These are phyloP conservation scores for Todiramphus chloris DNA, from an alignment of 2,113 vertebrate species.

Conservation along the genomic window DNA sequence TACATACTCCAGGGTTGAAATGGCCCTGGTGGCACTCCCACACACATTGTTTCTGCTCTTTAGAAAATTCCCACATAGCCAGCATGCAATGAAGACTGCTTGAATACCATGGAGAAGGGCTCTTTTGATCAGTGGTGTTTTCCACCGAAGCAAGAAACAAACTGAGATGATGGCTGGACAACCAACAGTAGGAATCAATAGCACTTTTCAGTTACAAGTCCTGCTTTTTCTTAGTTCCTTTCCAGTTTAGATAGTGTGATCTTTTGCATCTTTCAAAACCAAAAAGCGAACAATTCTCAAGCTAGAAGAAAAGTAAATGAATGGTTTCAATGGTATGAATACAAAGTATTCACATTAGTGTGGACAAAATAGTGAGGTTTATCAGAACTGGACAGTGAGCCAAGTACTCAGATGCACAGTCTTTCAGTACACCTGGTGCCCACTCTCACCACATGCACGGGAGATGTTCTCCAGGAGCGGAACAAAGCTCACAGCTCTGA, in stretches of 20 bases:
- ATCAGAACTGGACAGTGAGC: not conserved
- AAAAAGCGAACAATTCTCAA: not conserved
- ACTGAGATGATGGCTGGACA: not conserved
- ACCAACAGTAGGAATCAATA: not conserved
- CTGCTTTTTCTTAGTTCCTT: not conserved
- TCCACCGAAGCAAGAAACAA: not conserved
- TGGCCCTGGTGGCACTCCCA: not conserved
- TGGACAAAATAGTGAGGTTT: not conserved
- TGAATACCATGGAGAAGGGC: not conserved
- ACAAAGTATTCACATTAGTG: not conserved
- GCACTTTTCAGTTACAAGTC: not conserved
- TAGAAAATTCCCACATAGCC: not conserved
- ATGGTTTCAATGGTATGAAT: not conserved
- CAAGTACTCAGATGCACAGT: not conserved
- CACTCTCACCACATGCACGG: accelerated
- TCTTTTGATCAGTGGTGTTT: not conserved
- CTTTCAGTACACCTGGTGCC: not conserved
- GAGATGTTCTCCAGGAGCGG: not conserved
- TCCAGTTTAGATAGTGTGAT: not conserved
- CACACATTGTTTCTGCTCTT: not conserved
- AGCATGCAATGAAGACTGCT: not conserved
- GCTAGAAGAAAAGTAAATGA: not conserved
- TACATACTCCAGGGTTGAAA: not conserved
- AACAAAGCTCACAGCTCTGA: not conserved
- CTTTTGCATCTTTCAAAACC: not conserved